Conservation (phyloP, 2,888 invertebrate genomes). For the Agriopis leucophaearia region DNA sequence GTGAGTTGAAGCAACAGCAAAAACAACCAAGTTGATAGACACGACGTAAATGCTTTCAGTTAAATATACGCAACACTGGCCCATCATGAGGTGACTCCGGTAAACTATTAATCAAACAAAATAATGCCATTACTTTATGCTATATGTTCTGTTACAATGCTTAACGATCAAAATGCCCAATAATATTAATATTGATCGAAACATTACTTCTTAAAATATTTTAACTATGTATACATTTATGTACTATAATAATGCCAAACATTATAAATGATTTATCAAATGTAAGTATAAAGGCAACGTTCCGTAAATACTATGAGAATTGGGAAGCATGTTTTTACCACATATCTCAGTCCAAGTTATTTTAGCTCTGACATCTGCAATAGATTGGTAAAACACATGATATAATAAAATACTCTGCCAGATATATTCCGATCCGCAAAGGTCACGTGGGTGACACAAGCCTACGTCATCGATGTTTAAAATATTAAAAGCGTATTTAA, state of each 20-base stretch:
- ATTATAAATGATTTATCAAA: constrained; percentile 47
- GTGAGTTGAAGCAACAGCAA: constrained; percentile 69
- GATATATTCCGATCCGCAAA: too few species aligned
- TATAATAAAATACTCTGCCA: too few species aligned
- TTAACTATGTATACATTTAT: constrained; percentile 52
- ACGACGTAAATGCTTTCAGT: constrained; percentile 78
- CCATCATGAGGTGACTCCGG: constrained; percentile 75
- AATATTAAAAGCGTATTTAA: too few species aligned
- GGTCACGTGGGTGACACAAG: too few species aligned
- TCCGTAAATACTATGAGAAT: constrained; percentile 49
- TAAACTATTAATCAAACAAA: constrained; percentile 55
- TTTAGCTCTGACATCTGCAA: too few species aligned
- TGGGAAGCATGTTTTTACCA: constrained; percentile 42
- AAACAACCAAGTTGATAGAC: constrained; percentile 57
- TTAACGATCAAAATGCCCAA: constrained; percentile 65
- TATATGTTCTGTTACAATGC: constrained; percentile 57
- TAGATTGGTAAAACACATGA: too few species aligned
- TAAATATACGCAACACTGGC: constrained; percentile 72
- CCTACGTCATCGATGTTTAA: too few species aligned
- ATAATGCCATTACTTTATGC: constrained; percentile 73
- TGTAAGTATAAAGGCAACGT: constrained; percentile 56
- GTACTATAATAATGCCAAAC: constrained; percentile 69
- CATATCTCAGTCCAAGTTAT: background rate
- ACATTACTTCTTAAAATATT: constrained; percentile 61
- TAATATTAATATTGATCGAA: constrained; percentile 58